Base-by-base conservation (phyloP, 2,113 vertebrate species). In the Thamnophis sirtalis region DNA sequence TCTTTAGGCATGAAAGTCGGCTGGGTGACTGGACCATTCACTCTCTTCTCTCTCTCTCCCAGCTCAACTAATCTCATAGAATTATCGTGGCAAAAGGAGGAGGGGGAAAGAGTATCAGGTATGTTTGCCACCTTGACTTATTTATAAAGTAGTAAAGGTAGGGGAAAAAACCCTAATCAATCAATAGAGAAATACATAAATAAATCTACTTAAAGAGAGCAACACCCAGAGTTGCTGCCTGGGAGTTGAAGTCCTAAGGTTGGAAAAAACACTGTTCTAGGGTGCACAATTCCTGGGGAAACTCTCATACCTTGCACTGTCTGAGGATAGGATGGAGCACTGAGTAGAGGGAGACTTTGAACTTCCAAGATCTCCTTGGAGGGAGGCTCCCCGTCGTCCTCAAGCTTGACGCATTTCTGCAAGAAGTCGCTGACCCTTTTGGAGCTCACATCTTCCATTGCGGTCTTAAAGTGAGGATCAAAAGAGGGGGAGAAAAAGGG, bases 401-500 rank as follows among this genome's bases (percentile, higher is more conserved):
- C 93, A 1, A 48, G 51, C 51, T 95, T 93, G 11, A 88, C 28
- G 1, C 88, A 17, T 55, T 88, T 93, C 26, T 54, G 90, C 28
- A 91, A 24, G 56, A 91, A 54, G 21, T 88, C 91, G 0, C 89
- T 9, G 1, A 7, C 28, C 38, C 86, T 54, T 73, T 22, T 90
- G 68, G 91, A 8, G 43, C 54, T 89, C 8, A 51, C 91, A 7
- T 92, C 92, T 9, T 92, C 93, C 94, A 94, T 94, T 5, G 80
- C 38, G 2, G 0, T 33, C 91, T 85, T 33, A 0, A 49, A 13
- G 9, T 5, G 5, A 0, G 2, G 17, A 24, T 68, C 3, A 8
- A n/a, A n/a, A 87, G 22, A 15, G 24, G 43, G 1, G 0, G 5
- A 10, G 19, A 87, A 90, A 92, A 33, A 80, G 0, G n/a, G 28